These are phyloP conservation scores for Urocyon cinereoargenteus DNA, from an alignment of 2,797 vertebrate genomes.

Conservation along the genomic window DNA sequence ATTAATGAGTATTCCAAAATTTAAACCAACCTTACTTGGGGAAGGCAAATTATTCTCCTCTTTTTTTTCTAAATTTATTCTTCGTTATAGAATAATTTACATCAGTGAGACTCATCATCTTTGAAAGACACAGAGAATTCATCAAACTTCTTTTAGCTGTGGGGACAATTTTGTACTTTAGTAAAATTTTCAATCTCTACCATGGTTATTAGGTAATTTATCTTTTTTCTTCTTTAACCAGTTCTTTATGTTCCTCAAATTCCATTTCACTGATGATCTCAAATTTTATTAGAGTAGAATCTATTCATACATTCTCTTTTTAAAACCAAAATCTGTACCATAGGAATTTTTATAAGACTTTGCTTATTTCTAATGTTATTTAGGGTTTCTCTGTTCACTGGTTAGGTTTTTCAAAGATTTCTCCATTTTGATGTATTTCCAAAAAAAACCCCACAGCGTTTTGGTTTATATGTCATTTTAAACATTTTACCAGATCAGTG, in stretches of 20 bases:
- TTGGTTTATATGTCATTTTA: slow-evolving; percentile 34
- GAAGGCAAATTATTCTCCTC: neutral
- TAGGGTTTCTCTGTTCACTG: neutral
- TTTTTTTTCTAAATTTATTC: neutral
- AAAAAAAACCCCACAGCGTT: neutral
- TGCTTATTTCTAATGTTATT: slow-evolving; percentile 32
- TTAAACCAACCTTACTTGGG: neutral
- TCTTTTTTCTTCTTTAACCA: neutral
- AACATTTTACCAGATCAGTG: slow-evolving; percentile 28
- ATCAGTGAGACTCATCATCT: slow-evolving; percentile 30
- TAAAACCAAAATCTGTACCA: neutral
- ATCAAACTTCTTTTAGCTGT: neutral
- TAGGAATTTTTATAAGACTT: neutral
- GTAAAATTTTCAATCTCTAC: neutral
- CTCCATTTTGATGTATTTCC: neutral
- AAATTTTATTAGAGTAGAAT: slow-evolving; percentile 29
- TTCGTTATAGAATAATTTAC: neutral
- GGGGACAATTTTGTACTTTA: neutral
- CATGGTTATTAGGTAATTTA: neutral
- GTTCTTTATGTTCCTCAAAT: neutral
- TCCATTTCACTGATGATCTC: slow-evolving; percentile 4
- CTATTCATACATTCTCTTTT: neutral
- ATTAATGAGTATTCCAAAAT: neutral
- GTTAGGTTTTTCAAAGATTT: neutral
- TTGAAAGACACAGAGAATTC: slow-evolving; percentile 28